Base-by-base conservation (phyloP, 23 tunicate genomes). In the Styela clava region DNA sequence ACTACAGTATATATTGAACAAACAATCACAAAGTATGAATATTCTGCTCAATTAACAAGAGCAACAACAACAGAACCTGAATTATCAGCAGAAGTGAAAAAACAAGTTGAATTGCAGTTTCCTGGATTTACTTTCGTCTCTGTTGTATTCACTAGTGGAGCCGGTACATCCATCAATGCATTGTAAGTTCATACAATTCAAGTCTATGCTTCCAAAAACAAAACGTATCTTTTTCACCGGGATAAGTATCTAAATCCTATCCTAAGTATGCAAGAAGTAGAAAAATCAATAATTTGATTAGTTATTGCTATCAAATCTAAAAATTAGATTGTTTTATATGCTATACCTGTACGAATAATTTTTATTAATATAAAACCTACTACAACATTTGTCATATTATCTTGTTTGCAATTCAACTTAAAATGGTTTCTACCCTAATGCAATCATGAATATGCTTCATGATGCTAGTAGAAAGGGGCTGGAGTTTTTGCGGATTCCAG, bases 101-200 rank as follows among this genome's bases (percentile, higher is more conserved):
- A 0, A 25, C 31, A 76, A 76, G 81, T 76, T 2, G 52, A 51
- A 25, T 21, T 36, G 16, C 81, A 21, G 20, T 76, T 44, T 76
- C 65, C 64, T 16, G 78, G 78, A 1, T 76, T 76, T 29, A 21
- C 81, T 9, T 76, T 76, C 44, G 63, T 76, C n/a, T 35, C 63
- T 20, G 81, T 56, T 37, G 24, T 29, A 3, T 76, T 33, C 31
- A 35, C 81, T 19, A 52, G 1, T 19, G 81, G n/a, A n/a, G 16
- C 0, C 16, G 81, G 65, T 21, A 76, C 81, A 12, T 26, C 77
- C 5, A 76, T 76, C 64, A 52, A 16, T 2, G 81, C 37, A 29
- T 37, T 27, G 81, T 76, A 52, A 44, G 65, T 76, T n/a, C n/a
- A 61, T 21, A 61, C n/a, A 61, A 23, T 61, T 61, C n/a, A 21